Conservation (phyloP, 2,113 vertebrate species). For the Silurus asotus region DNA sequence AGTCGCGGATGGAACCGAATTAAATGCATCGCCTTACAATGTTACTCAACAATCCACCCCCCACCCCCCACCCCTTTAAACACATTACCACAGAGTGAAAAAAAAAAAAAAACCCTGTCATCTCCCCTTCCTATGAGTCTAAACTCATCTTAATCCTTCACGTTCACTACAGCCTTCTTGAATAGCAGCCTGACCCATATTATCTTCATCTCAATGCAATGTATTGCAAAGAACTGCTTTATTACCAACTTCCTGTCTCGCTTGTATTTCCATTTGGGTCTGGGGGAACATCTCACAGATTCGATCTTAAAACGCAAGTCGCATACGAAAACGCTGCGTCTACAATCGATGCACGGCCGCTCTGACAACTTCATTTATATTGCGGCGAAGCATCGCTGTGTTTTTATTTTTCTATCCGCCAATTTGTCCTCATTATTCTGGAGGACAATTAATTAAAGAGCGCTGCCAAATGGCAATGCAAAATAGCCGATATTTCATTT, state of each 20-base stretch:
- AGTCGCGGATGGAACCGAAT: slow-evolving; percentile 47
- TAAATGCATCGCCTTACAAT: slow-evolving; percentile 46
- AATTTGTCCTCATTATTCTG: slow-evolving; percentile 50
- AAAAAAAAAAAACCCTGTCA: background rate
- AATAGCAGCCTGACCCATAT: background rate
- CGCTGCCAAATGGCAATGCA: background rate
- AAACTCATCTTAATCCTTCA: slow-evolving; percentile 26
- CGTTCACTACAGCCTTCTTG: background rate
- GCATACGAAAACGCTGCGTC: slow-evolving; percentile 29
- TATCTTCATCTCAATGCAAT: background rate
- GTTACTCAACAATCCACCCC: slow-evolving; percentile 14
- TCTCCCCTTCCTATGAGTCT: background rate
- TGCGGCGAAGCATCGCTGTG: slow-evolving; percentile 27
- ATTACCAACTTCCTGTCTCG: background rate
- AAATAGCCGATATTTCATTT: slow-evolving; percentile 10
- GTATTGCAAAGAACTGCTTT: background rate
- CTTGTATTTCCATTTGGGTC: background rate
- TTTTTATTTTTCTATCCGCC: slow-evolving; percentile 22
- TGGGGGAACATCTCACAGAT: no score
- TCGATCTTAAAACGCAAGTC: background rate
- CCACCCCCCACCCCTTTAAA: background rate
- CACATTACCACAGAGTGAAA: slow-evolving; percentile 14
- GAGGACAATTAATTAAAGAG: slow-evolving; percentile 44
- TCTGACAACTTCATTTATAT: slow-evolving; percentile 52
- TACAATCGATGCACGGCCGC: slow-evolving; percentile 36